Conservation (phyloP, 2,797 vertebrate genomes). For the Anguilla obscura region DNA sequence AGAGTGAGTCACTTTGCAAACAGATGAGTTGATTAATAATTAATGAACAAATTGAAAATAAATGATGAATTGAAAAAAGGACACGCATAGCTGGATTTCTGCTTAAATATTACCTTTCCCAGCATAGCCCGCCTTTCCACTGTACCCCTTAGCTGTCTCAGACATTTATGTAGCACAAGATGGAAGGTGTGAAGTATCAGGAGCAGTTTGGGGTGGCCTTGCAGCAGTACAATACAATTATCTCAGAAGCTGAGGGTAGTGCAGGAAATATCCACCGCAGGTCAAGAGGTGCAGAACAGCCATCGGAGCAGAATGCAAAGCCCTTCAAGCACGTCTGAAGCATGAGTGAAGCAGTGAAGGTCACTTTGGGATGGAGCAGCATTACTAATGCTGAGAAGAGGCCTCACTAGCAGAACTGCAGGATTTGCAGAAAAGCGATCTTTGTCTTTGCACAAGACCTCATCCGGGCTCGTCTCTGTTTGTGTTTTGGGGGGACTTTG, state of each 20-base stretch:
- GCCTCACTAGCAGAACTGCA: neutral
- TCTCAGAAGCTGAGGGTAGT: neutral
- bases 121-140: neutral
- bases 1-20: neutral
- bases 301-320: neutral
- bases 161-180: neutral
- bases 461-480: neutral
- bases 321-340: neutral
- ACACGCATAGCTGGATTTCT: neutral
- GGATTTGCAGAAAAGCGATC: neutral
- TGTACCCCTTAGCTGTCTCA: neutral
- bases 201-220: neutral
- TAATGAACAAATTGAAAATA: neutral
- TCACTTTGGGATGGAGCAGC: neutral
- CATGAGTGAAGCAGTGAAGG: neutral
- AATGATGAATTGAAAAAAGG: neutral
- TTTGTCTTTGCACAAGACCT: neutral
- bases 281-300: neutral
- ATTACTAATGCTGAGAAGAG: neutral
- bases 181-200: neutral
- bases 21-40: neutral
- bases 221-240: neutral
- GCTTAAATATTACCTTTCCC: neutral
- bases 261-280: neutral
- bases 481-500: neutral